phyloP scores from a whole-genome alignment of 2,888 invertebrate species.

The Drosophila paucipuncta region DNA sequence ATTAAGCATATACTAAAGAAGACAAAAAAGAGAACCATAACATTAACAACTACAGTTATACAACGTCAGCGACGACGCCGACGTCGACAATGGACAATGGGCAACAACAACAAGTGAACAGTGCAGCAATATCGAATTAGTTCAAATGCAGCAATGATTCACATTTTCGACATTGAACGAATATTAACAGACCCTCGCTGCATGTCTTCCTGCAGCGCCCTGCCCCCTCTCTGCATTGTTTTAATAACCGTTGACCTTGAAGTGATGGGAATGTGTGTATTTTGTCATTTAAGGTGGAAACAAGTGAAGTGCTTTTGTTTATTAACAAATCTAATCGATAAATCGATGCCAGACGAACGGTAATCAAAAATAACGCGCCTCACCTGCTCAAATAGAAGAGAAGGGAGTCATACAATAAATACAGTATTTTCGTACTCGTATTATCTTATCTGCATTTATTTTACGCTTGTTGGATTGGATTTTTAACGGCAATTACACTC shows the following conservation, averaged over 20 bases:
- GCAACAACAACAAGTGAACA: conserved; percentile 13
- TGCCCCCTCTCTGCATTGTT: neutral
- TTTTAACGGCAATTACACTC: neutral
- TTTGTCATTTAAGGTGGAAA: neutral
- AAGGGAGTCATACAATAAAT: no score
- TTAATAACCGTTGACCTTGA: conserved; percentile 12
- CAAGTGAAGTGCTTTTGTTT: conserved; percentile 5
- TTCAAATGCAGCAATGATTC: conserved; percentile 19
- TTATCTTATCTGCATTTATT: conserved; percentile 3
- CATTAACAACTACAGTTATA: conserved; percentile 3
- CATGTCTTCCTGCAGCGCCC: neutral
- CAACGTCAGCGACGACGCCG: conserved; percentile 1
- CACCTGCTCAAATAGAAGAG: neutral
- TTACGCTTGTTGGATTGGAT: neutral
- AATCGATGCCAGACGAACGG: conserved; percentile 34
- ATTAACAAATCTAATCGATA: conserved; percentile 44
- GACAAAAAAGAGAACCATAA: conserved; percentile 19
- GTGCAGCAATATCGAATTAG: conserved; percentile 31
- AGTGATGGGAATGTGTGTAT: neutral
- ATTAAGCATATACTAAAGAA: conserved; percentile 38
- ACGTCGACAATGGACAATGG: neutral
- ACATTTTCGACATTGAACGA: conserved; percentile 2
- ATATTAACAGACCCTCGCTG: neutral
- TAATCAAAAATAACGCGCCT: conserved; percentile 3
- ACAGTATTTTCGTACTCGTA: neutral